Evolutionary conservation across 2,797 vertebrate genomes (phyloP), one percentile per base, ranked within the genome.

Genomic region (Falco peregrinus): DNA sequence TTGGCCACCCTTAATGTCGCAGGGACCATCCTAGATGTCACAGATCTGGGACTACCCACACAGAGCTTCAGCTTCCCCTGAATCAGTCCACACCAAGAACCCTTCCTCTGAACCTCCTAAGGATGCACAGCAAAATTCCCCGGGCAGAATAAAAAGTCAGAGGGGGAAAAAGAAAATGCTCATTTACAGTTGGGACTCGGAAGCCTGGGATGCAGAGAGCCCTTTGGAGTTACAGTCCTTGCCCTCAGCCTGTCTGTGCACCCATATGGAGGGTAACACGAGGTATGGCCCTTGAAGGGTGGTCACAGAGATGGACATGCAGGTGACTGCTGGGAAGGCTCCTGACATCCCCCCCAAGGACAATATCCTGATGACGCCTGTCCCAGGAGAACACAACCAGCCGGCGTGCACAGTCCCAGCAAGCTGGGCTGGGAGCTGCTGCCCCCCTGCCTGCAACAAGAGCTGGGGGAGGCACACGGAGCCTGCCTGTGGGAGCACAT

Each of bases 231-330:
- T 26, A 22, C n/a, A 3, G n/a, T 5, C 24, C 35, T 39, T 57
- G 50, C 48, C 43, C 29, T 31, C 57, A n/a, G 77, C 21, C 29
- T 57, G 61, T n/a, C 37, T 10, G n/a, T 25, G 28, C 45, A 7
- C 21, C 65, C 6, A 0, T 13, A 21, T 0, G 18, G 37, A 19
- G 11, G 63, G 45, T 51, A 50, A 50, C 33, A 6, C 15, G 51
- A 21, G 33, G 21, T 13, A 18, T 3, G 3, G 65, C 80, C 51
- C 11, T 26, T 9, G 1, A 56, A 21, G 21, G 57, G 22, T 10
- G 26, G 53, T 8, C 43, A 26, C 70, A 21, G 10, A 54, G 45
- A 6, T 0, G 3, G 48, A 18, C 1, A 0, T 1, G 13, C n/a
- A 21, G 60, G 28, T 22, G 59, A 20, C 11, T 24, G 20, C 50